Base-by-base conservation (phyloP, 2,797 vertebrate genomes). In the Nyctalus aviator region DNA sequence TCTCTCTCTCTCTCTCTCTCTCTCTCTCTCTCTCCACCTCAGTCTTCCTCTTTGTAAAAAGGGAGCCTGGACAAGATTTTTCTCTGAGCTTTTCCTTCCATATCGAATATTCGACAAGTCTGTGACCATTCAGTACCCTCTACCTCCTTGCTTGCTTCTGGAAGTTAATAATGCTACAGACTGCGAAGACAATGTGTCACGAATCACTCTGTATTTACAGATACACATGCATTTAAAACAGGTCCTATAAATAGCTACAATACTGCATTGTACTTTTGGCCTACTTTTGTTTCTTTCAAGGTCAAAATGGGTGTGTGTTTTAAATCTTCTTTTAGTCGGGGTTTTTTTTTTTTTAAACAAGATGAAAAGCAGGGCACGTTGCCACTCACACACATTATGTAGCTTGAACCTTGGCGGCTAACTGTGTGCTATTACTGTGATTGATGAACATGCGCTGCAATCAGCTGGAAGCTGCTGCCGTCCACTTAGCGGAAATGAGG, bases 381-480 rank as follows among this genome's bases (percentile, higher is more conserved):
- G 77, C 87, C 77, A 79, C 95, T 93, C 83, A 93, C 82, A 89
- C 57, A 62, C 53, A 90, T 77, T 92, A 87, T 69, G 85, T 82
- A 83, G 87, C 90, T 95, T 50, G 81, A 95, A 85, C 90, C 81
- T 89, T 41, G 59, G 82, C 79, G 75, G 91, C 87, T 95, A 94
- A 94, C 68, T 90, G 95, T 90, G 95, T 5, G 5, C 95, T 91
- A 53, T 95, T 94, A 94, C 78, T 2, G 15, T 90, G 94, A 95
- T n/a, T 91, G 93, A 96, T 84, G 84, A 91, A 71, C 50, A 81
- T 30, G 59, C 20, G 17, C 91, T 37, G 55, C 77, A 85, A 93
- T 95, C 93, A 87, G 91, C 82, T 93, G 91, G 93, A 96, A 95
- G 82, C 50, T 73, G 81, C 87, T 89, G 96, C 73, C 77, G 95